These are phyloP conservation scores for Drosophila navojoa DNA, from an alignment of 1,140 invertebrate species.

Conservation along the genomic window DNA sequence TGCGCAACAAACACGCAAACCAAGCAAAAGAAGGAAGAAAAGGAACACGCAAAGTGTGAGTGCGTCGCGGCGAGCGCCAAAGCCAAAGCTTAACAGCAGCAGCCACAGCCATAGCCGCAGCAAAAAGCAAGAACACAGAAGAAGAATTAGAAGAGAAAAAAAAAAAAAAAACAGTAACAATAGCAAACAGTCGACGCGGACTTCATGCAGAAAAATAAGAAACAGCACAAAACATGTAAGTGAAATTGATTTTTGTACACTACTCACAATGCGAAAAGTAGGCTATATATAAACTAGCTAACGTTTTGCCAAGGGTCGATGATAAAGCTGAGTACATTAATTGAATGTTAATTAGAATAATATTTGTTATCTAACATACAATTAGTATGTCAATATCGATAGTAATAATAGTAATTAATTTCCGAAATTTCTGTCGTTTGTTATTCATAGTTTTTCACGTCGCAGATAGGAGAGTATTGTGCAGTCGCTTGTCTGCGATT, in stretches of 20 bases:
- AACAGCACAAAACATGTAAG: slow-evolving; percentile 75
- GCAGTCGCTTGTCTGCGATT: not conserved
- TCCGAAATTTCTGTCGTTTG: no score
- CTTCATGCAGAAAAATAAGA: slow-evolving; percentile 73
- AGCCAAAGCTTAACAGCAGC: slow-evolving; percentile 35
- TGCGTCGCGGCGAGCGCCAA: slow-evolving; percentile 17
- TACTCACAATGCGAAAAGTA: not conserved
- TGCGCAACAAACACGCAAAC: slow-evolving; percentile 32
- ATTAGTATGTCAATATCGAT: no score
- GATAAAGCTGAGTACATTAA: no score
- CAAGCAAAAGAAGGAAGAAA: not conserved
- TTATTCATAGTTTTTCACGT: no score
- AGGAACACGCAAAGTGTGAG: slow-evolving; percentile 10
- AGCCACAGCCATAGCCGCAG: not conserved
- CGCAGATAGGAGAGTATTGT: not conserved
- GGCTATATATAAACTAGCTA: not conserved
- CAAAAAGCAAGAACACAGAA: slow-evolving; percentile 4
- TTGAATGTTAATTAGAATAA: no score
- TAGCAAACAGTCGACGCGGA: slow-evolving; percentile 35
- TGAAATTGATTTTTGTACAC: slow-evolving; percentile 69
- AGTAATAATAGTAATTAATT: no score
- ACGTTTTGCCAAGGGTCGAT: not conserved
- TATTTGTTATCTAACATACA: no score
- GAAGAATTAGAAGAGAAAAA: not conserved
- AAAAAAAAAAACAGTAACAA: slow-evolving; percentile 7